Percentiles rank a stretch among this genome's conserved stretches.
Conservation (phyloP, 2,888 invertebrate genomes). For the Phyllotreta cruciferae region DNA sequence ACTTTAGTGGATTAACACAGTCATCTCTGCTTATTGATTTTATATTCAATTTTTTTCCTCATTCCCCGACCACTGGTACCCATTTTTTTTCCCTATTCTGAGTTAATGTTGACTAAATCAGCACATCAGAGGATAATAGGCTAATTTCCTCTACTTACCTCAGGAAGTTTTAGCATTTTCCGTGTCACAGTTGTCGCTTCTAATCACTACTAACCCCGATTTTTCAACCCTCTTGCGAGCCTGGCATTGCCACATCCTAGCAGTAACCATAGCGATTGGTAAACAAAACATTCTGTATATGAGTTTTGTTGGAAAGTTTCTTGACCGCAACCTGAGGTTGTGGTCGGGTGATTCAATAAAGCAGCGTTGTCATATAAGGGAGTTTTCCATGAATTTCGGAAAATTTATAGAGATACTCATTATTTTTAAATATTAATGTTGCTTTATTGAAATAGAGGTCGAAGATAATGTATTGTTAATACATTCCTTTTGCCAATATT, state of each 20-base stretch:
- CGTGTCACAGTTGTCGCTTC: slow-evolving; percentile 16
- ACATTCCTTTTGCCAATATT: no score
- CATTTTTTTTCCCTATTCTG: slow-evolving; percentile 9
- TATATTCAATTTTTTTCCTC: slow-evolving; percentile 29
- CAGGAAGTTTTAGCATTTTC: slow-evolving; percentile 10
- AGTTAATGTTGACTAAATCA: neutral
- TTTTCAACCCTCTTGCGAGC: slow-evolving; percentile 18
- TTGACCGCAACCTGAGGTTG: slow-evolving; percentile 42
- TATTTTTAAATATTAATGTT: no score
- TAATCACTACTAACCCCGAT: slow-evolving; percentile 28
- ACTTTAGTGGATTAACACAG: slow-evolving; percentile 39
- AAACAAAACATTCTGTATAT: slow-evolving; percentile 46
- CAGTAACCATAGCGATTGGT: slow-evolving; percentile 49
- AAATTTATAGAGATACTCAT: no score
- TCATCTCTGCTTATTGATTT: slow-evolving; percentile 49
- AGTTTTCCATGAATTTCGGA: neutral
- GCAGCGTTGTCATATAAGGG: slow-evolving; percentile 18
- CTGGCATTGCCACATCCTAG: slow-evolving; percentile 22
- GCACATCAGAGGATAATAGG: slow-evolving; percentile 7
- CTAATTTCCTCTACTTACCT: slow-evolving; percentile 17
- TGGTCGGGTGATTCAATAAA: slow-evolving; percentile 17
- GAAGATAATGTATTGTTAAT: no score
- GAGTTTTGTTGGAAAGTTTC: slow-evolving; percentile 44
- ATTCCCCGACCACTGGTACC: slow-evolving; percentile 5
- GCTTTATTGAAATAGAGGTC: no score